Percentiles rank a stretch among this genome's conserved stretches.
These are phyloP conservation scores for Eucriotettix oculatus DNA, from an alignment of 2,888 invertebrate genomes.

Conservation along the genomic window DNA sequence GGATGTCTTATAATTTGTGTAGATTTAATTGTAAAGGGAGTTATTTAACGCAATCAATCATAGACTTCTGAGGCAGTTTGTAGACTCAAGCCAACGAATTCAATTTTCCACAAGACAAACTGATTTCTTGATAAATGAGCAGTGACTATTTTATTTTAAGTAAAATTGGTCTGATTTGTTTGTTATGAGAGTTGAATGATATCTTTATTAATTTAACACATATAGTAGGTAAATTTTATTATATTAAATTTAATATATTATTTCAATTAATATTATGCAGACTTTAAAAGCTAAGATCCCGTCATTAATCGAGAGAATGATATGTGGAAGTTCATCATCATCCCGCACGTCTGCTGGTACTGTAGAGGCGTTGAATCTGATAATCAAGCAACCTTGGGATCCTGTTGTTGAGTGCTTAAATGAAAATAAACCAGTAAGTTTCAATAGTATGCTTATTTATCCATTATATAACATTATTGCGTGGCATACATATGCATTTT, in stretches of 20 bases:
- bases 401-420: conserved; percentile 40
- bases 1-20: too few species aligned
- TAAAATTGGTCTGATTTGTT: too few species aligned
- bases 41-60: too few species aligned
- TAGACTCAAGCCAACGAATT: too few species aligned
- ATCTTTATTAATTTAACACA: too few species aligned
- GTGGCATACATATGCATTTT: background rate
- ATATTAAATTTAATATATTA: background rate
- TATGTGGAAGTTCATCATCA: conserved; percentile 34
- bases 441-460: background rate
- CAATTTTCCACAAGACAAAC: too few species aligned
- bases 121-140: too few species aligned
- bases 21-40: too few species aligned
- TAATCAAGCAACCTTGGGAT: conserved; percentile 58
- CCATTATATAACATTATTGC: background rate
- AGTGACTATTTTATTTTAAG: too few species aligned
- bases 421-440: conserved; percentile 43
- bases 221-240: too few species aligned
- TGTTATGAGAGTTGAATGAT: too few species aligned
- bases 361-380: conserved; percentile 44
- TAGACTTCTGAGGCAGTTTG: too few species aligned
- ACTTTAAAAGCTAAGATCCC: conserved; percentile 51
- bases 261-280: conserved; percentile 19
- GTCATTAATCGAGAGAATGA: conserved; percentile 53
- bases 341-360: conserved; percentile 31